Evolutionary conservation across 2,888 invertebrate species (phyloP).

Genomic region (Orthosia incerta): DNA sequence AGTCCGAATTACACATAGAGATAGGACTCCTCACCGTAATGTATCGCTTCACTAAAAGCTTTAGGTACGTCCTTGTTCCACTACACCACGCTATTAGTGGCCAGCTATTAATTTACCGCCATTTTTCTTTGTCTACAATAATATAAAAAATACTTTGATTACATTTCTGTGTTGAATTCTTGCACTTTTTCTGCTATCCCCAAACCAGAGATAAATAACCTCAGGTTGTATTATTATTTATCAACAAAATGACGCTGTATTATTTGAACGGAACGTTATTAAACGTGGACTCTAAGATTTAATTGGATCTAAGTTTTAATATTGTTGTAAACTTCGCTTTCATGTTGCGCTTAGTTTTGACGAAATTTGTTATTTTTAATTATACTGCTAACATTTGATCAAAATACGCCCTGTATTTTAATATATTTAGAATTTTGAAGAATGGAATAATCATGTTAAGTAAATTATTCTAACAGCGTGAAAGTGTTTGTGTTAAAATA

Average conservation of each 20-base stretch:
- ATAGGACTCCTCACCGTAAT: constrained; percentile 21
- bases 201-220: neutral
- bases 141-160: constrained; percentile 10
- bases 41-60: constrained; percentile 49
- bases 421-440: neutral
- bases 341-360: constrained; percentile 21
- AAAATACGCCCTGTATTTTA: constrained; percentile 11
- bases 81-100: constrained; percentile 13
- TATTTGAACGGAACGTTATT: constrained; percentile 21
- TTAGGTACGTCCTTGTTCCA: constrained; percentile 6
- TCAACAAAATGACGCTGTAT: neutral
- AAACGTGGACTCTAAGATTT: constrained; percentile 8
- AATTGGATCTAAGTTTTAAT: constrained; percentile 47
- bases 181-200: neutral
- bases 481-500: neutral
- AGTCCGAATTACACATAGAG: constrained; percentile 28
- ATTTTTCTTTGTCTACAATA: constrained; percentile 16
- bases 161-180: constrained; percentile 5
- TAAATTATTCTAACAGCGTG: neutral
- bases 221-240: constrained; percentile 11
- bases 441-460: neutral
- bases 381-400: constrained; percentile 18
- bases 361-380: constrained; percentile 50
- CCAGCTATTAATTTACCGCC: constrained; percentile 28
- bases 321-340: constrained; percentile 29